Percentiles rank a stretch among this genome's conserved stretches.
Evolutionary conservation across 64 coral and sea anemone species (phyloP).

Genomic region (Stylophora pistillata): DNA sequence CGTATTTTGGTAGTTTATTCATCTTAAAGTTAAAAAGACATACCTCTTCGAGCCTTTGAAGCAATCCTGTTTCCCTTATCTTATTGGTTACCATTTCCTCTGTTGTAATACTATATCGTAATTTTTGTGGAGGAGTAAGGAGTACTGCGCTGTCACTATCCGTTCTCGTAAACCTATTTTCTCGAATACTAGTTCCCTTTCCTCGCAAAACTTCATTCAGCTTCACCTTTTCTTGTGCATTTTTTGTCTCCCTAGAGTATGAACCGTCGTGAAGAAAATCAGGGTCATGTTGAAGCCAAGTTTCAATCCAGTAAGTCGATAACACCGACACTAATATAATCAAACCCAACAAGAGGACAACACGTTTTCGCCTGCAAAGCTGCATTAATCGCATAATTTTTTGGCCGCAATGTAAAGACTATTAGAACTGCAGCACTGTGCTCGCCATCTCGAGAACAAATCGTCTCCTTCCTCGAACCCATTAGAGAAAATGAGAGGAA

Average conservation of each 20-base stretch:
- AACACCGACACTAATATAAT: background rate
- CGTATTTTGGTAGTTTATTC: background rate
- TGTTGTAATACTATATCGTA: background rate
- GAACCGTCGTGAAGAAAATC: background rate
- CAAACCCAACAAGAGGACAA: constrained; percentile 7
- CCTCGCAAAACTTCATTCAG: background rate
- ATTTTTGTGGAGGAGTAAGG: background rate
- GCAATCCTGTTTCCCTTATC: background rate
- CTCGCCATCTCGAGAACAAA: background rate
- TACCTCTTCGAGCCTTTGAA: constrained; percentile 27
- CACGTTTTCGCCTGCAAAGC: constrained; percentile 12
- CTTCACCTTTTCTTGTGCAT: background rate
- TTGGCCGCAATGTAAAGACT: background rate
- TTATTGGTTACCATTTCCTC: background rate
- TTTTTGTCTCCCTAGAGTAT: background rate
- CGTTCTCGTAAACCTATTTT: background rate
- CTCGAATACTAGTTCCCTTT: background rate
- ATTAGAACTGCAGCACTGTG: background rate
- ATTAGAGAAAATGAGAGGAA: background rate
- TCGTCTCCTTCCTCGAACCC: background rate
- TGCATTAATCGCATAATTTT: constrained; percentile 2
- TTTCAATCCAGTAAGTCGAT: constrained; percentile 23
- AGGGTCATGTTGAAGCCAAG: background rate
- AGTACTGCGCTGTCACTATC: background rate
- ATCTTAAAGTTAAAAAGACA: background rate